phyloP scores from a whole-genome alignment of 2,113 vertebrate genomes.

The Dolichallabes microphthalmus region DNA sequence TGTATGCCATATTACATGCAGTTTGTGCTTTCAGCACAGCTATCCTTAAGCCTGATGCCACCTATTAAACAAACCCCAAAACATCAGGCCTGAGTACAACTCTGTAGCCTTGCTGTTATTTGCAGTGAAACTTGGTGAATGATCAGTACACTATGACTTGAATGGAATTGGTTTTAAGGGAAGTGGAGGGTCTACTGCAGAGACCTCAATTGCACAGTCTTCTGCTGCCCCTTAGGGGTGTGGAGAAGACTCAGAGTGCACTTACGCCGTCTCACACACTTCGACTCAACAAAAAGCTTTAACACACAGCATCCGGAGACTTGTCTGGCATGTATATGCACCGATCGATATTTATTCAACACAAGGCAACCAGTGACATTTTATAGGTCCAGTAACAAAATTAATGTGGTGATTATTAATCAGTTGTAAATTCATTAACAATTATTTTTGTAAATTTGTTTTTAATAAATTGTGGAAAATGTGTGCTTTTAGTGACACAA shows the following conservation, averaged over 20 bases:
- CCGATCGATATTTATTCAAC: neutral
- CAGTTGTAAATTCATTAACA: neutral
- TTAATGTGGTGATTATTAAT: neutral
- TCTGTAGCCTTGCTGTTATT: neutral
- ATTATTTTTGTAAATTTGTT: neutral
- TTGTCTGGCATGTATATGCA: neutral
- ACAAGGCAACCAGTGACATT: neutral
- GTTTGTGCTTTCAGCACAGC: neutral
- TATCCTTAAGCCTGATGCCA: neutral
- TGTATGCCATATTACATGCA: neutral
- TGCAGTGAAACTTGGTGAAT: conserved; percentile 3
- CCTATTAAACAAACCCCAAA: conserved; percentile 19
- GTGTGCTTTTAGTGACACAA: neutral
- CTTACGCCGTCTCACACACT: neutral
- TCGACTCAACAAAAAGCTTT: neutral
- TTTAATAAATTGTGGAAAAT: neutral
- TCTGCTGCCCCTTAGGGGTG: conserved; percentile 73
- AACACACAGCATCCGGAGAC: neutral
- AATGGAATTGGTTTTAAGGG: neutral
- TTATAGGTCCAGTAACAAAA: neutral
- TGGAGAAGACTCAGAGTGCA: conserved; percentile 2
- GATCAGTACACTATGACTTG: neutral
- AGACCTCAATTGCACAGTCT: conserved; percentile 57
- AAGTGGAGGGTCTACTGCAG: neutral
- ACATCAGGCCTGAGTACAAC: neutral